Evolutionary conservation across 2,797 vertebrate genomes (phyloP), one percentile per base, ranked within the genome.

Genomic region (Eutrigla gurnardus): DNA sequence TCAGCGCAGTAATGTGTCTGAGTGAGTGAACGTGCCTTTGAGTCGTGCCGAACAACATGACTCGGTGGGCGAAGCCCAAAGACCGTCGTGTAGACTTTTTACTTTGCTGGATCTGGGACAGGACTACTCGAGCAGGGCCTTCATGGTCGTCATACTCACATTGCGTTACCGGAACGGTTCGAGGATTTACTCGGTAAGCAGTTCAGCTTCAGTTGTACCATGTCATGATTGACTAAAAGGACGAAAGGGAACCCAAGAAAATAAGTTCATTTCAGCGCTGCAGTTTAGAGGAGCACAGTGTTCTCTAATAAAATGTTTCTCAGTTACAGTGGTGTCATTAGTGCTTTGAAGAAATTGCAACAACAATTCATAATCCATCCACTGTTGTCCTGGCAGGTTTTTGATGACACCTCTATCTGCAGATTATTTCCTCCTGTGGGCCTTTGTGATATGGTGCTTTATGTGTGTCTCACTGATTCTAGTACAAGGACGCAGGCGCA

Each of bases 51-150:
- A 89, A 67, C 75, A 78, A 77, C 73, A 82, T 90, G 83, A 92
- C 73, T 91, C 86, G 86, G 81, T 80, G 82, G 87, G 82, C 65
- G 71, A 88, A 90, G 64, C 75, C 73, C 47, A 75, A 76, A 87
- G 77, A 83, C 53, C 53, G 59, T 79, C 82, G 80, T 89, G 82
- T 85, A 77, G 82, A 85, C 84, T 86, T 78, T 64, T 42, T n/a
- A 89, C 80, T 80, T 74, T 12, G 52, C 45, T 61, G 59, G 71
- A 80, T 89, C 63, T 86, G 80, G 82, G 81, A 78, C 83, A 82
- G 70, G 68, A 68, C 70, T 70, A 50, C 76, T 86, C 62, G 67
- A 78, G 69, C 53, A 77, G 69, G 73, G 75, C 58, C 71, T 80
- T 66, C 49, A 37, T 64, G 80, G 75, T 75, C 68, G 64, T 32